Conservation (phyloP, 2,888 invertebrate species). For the Drosophila anomelani region DNA sequence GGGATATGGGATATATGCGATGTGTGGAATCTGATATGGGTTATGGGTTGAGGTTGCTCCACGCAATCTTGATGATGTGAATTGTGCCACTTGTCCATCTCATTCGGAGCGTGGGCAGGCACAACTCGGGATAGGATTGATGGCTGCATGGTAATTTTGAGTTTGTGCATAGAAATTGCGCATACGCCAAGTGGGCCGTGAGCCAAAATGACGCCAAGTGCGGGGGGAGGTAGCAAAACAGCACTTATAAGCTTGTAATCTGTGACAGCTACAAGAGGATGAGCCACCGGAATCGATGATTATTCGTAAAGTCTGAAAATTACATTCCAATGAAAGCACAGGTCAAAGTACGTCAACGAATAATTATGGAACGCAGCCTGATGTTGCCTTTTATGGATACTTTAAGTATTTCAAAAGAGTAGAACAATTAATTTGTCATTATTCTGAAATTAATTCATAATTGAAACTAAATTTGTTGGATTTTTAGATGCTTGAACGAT, state of each 20-base stretch:
- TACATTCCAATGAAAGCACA: background rate
- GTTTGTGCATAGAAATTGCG: constrained; percentile 50
- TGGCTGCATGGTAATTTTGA: constrained; percentile 55
- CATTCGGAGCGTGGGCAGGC: constrained; percentile 24
- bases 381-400: background rate
- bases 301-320: constrained; percentile 3
- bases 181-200: constrained; percentile 59
- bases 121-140: constrained; percentile 60
- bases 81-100: constrained; percentile 72
- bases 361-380: background rate
- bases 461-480: too few species aligned
- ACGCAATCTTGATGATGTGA: constrained; percentile 71
- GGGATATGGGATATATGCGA: constrained; percentile 31
- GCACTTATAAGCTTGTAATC: constrained; percentile 41
- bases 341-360: background rate
- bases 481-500: too few species aligned
- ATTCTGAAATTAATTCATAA: background rate
- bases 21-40: constrained; percentile 27
- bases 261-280: constrained; percentile 11
- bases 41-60: constrained; percentile 30
- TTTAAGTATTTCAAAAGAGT: background rate
- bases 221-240: background rate
- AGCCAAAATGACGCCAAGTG: constrained; percentile 18
- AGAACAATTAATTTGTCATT: background rate
- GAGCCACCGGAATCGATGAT: constrained; percentile 16